Percentiles rank a stretch among this genome's conserved stretches.
phyloP scores from a whole-genome alignment of 2,113 vertebrate genomes.

The Lophura nycthemera region DNA sequence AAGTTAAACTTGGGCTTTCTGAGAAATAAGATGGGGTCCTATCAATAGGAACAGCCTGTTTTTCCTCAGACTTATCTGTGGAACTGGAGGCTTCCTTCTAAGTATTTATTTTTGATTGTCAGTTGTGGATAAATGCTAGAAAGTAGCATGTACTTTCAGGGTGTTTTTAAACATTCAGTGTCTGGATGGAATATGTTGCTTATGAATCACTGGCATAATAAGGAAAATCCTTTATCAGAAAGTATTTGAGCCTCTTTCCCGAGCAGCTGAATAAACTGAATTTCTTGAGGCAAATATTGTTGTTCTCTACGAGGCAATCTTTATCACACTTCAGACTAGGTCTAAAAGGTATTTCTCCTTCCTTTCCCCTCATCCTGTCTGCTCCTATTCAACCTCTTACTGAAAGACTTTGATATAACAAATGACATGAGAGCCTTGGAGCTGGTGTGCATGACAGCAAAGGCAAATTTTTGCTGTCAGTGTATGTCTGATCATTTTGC shows the following conservation, averaged over 20 bases:
- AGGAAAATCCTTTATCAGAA: conserved; percentile 25
- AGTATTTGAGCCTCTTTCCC: not conserved
- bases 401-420: not conserved
- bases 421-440: not conserved
- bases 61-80: not conserved
- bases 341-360: conserved; percentile 43
- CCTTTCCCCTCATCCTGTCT: not conserved
- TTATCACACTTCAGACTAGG: not conserved
- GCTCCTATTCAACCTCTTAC: not conserved
- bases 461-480: not conserved
- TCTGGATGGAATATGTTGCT: not conserved
- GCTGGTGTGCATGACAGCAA: not conserved
- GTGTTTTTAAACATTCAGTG: not conserved
- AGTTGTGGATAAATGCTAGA: not conserved
- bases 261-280: conserved; percentile 56
- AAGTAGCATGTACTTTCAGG: not conserved
- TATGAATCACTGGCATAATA: not conserved
- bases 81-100: not conserved
- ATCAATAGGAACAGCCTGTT: not conserved
- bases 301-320: not conserved
- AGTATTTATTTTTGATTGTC: not conserved
- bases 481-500: not conserved
- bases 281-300: conserved; percentile 50
- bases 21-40: not conserved
- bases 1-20: not conserved